Evolutionary conservation across 1,140 invertebrate species (phyloP), one percentile per base, ranked within the genome.

Genomic region (Drosophila pseudoananassae): DNA sequence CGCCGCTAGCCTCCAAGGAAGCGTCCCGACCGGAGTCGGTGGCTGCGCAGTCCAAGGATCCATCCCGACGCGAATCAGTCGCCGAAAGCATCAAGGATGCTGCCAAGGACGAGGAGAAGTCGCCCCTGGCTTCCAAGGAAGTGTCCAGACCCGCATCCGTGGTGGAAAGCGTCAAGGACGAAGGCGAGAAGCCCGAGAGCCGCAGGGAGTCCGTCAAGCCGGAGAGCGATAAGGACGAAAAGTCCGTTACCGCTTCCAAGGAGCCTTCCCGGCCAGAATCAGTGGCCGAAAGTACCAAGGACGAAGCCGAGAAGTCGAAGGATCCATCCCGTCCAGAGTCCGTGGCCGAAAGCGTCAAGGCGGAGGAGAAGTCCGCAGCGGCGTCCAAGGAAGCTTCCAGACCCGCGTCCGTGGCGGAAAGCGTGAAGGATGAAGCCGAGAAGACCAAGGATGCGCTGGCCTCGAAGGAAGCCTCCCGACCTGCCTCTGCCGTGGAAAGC

Each of bases 1-100:
- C 82, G 3, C 27, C 36, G 0, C 7, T 20, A 12, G 56, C 53
- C n/a, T 89, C 81, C 1, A 76, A 84, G 14, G 80, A 77, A 59
- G 51, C 58, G 1, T 82, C 87, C 0, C 46, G 78, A 4, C 73
- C 75, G 6, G 71, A 52, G 38, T 91, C 89, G 4, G 68, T 74
- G 0, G 15, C 56, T 1, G 50, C 50, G 3, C 55, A 68, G 17
- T 63, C 66, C 10, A 73, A 70, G 33, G 58, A 74, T 7, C 20
- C 65, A 6, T 73, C 70, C 0, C 46, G 71, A 8, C 47, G 55
- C 3, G 77, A 73, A 2, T 76, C 76, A 1, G 65, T 56, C 2
- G 71, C 65, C 1, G 64, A 53, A 1, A 60, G 58, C 43, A 12
- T 50, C 17, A 75, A 54, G 46, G 75, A 65, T 33, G 23, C 31